phyloP scores from a whole-genome alignment of 2,113 vertebrate genomes.

The Prunella himalayana region DNA sequence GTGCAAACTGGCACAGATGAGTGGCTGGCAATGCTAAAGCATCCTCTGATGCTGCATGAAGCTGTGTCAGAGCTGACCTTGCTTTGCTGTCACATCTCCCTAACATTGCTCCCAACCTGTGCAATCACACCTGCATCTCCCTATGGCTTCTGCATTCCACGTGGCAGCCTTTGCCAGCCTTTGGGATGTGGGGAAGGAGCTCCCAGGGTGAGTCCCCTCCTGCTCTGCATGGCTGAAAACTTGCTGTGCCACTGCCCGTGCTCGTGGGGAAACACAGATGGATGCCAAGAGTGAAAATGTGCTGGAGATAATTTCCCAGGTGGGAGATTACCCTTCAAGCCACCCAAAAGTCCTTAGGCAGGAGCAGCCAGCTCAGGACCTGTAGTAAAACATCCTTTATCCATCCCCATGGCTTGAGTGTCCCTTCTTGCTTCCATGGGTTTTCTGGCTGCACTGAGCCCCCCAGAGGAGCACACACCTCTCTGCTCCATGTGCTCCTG shows the following conservation, averaged over 20 bases:
- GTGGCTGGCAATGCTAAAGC: background rate
- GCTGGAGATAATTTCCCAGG: background rate
- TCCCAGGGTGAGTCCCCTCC: background rate
- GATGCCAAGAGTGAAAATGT: background rate
- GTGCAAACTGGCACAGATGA: background rate
- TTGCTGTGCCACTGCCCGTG: background rate
- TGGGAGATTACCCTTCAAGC: background rate
- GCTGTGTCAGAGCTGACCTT: background rate
- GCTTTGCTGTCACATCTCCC: background rate
- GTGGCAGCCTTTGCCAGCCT: background rate
- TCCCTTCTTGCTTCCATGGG: background rate
- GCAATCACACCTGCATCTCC: background rate
- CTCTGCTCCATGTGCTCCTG: background rate
- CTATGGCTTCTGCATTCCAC: rapidly evolving
- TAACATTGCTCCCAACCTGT: background rate
- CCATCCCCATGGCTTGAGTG: background rate
- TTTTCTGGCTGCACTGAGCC: background rate
- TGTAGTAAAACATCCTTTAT: background rate
- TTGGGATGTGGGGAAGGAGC: background rate
- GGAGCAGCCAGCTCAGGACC: background rate
- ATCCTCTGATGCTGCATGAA: background rate
- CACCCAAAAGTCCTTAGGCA: background rate
- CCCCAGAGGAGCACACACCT: background rate
- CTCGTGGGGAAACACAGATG: background rate
- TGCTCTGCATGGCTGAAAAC: background rate